Evolutionary conservation across 2,113 vertebrate species (phyloP), one percentile per base, ranked within the genome.

Genomic region (Rhinolophus sinicus): DNA sequence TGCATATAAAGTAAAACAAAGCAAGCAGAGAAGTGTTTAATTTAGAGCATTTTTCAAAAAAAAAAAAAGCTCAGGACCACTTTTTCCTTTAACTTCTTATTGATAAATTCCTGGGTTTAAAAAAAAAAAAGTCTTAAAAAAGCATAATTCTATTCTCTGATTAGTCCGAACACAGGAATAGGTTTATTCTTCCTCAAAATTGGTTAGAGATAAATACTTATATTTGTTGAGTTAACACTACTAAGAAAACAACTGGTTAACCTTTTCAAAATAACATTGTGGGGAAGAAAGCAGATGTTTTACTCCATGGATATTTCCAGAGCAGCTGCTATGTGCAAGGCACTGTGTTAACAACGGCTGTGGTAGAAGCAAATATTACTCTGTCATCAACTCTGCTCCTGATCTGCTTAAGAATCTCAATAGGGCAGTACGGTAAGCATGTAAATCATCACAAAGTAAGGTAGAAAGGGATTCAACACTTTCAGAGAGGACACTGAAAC

Each of bases 231-330:
- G 54, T 80, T 93, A 86, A 83, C 15, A 52, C 3, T 73, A 30
- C 60, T 87, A 88, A 54, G 33, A 64, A 95, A 64, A 73, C 38
- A 90, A 87, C 30, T 26, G 52, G 52, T 38, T 91, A 97, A 86
- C 35, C 3, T 91, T 72, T 92, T 56, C 26, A 77, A 88, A 92
- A 64, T 52, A 93, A 83, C 26, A 11, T 70, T 93, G 60, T 33
- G 8, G 64, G 58, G 38, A 93, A 47, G 38, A 47, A 80, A 58
- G 76, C 13, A 38, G 44, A 87, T 47, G 24, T 81, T 89, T 50
- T 65, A n/a, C 54, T 87, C 78, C 75, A 44, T 56, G 89, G 64
- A 47, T n/a, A 64, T n/a, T 77, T 26, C 21, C 3, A 2, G 67
- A 94, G 87, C 65, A 40, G 62, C 44, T 47, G 18, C 9, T 9